A percentile compares a stretch with the other conserved stretches of the same genome.
These are phyloP conservation scores for Anas platyrhynchos DNA, from an alignment of 2,113 vertebrate species.

Conservation along the genomic window DNA sequence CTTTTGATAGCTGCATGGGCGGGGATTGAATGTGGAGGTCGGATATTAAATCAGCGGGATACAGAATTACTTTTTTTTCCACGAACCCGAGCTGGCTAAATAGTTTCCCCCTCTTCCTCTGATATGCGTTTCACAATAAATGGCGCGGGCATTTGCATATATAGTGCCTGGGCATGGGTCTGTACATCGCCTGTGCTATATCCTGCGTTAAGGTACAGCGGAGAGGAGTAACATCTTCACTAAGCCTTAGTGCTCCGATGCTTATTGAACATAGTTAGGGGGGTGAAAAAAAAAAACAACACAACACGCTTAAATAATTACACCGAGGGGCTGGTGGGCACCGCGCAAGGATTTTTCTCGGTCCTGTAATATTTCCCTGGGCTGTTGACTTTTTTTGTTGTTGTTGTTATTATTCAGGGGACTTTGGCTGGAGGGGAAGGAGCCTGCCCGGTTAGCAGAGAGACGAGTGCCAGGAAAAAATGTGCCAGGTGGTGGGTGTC, in stretches of 20 bases:
- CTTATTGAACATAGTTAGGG: not conserved
- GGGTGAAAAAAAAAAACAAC: not conserved
- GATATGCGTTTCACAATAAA: constrained; percentile 48
- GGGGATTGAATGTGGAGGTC: constrained; percentile 52
- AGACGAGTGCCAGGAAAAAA: not conserved
- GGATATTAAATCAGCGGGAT: constrained; percentile 73
- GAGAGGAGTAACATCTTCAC: constrained; percentile 17
- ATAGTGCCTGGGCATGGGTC: constrained; percentile 17
- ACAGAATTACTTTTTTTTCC: constrained; percentile 47
- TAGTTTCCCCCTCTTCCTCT: constrained; percentile 21
- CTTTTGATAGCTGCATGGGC: constrained; percentile 52
- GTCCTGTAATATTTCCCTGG: not conserved
- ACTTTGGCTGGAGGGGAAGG: not conserved
- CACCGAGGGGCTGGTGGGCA: not conserved
- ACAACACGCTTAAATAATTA: not conserved
- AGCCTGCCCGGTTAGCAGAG: not conserved
- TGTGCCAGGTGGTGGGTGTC: not conserved
- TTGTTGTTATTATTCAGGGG: not conserved
- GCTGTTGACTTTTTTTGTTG: not conserved
- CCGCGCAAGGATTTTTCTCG: not conserved
- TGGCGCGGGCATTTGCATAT: constrained; percentile 15
- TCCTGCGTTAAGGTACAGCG: not conserved
- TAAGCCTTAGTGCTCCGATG: not conserved
- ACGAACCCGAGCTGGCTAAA: constrained; percentile 12
- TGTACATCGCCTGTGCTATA: not conserved